Evolutionary conservation across 1,140 invertebrate species (phyloP).

Genomic region (Apis dorsata): DNA sequence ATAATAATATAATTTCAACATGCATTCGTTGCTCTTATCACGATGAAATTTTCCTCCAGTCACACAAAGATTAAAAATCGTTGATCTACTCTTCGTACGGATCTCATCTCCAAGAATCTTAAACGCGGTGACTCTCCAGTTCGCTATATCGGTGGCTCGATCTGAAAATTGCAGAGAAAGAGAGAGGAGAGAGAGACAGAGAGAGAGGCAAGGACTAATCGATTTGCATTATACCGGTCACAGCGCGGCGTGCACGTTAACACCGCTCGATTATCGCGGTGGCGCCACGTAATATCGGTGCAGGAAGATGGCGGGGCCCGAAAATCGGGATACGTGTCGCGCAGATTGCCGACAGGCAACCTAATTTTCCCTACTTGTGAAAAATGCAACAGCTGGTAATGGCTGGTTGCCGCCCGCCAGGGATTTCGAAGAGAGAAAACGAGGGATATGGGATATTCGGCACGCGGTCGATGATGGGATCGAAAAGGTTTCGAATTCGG

Average conservation of each 20-base stretch:
- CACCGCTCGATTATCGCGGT: slow-evolving; percentile 55
- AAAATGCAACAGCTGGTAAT: not conserved
- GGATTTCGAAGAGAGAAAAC: not conserved
- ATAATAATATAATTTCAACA: too few relatives aligned
- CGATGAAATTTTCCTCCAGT: too few relatives aligned
- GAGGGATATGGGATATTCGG: not conserved
- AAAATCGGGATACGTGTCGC: not conserved
- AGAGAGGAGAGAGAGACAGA: not conserved
- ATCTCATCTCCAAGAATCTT: too few relatives aligned
- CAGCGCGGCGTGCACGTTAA: slow-evolving; percentile 22
- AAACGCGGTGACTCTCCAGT: too few relatives aligned
- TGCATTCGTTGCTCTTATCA: too few relatives aligned
- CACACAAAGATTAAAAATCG: too few relatives aligned
- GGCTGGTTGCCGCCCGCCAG: not conserved
- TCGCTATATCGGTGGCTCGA: not conserved
- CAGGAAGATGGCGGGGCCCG: too few relatives aligned
- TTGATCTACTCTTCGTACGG: too few relatives aligned
- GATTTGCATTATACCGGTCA: slow-evolving; percentile 45
- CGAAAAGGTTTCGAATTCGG: not conserved
- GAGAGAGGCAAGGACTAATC: slow-evolving; percentile 22
- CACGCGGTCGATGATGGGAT: not conserved
- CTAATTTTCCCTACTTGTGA: not conserved
- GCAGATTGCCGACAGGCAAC: not conserved
- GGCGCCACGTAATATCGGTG: not conserved
- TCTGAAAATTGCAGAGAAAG: slow-evolving; percentile 30